Percentiles rank a stretch among this genome's conserved stretches.
Evolutionary conservation across 2,797 vertebrate genomes (phyloP).

Genomic region (Brotula barbata): DNA sequence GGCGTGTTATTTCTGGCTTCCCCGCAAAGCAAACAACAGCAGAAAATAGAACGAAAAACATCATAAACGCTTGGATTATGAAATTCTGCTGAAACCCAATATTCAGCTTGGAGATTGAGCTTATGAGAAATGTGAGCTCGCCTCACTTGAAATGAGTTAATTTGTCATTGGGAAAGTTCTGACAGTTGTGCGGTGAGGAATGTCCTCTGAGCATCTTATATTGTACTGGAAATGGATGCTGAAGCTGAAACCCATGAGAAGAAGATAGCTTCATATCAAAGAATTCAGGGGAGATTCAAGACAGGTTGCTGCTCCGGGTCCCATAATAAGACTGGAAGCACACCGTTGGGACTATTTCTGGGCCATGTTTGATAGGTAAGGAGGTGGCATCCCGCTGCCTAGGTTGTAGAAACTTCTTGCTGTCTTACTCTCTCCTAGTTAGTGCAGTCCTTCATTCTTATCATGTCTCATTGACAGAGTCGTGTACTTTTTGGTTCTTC

Average conservation of each 20-base stretch:
- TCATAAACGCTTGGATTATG: conserved; percentile 20
- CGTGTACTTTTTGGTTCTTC: too few relatives aligned
- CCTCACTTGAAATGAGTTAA: conserved; percentile 33
- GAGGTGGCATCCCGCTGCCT: conserved; percentile 2
- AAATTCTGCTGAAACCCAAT: conserved; percentile 42
- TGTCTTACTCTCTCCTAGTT: conserved; percentile 6
- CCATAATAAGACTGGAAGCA: conserved; percentile 12
- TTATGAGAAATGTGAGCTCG: conserved; percentile 4
- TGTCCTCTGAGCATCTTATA: conserved; percentile 39
- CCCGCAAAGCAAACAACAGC: conserved; percentile 33
- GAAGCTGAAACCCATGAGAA: conserved; percentile 19
- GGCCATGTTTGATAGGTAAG: neutral
- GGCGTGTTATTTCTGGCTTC: conserved; percentile 15
- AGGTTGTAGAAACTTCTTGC: neutral
- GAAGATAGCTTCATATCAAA: conserved; percentile 25
- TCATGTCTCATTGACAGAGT: too few relatives aligned
- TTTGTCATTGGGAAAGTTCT: conserved; percentile 35
- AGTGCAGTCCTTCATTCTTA: too few relatives aligned
- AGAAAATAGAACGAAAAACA: conserved; percentile 1
- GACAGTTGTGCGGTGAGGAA: conserved; percentile 38
- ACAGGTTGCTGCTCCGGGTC: conserved; percentile 25
- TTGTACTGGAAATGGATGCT: conserved; percentile 42
- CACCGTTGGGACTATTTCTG: neutral
- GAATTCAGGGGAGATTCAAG: conserved; percentile 36
- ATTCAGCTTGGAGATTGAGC: conserved; percentile 26